A percentile compares a stretch with the other conserved stretches of the same genome.
Evolutionary conservation across 1,140 invertebrate genomes (phyloP).

Genomic region (Drosophila mauritiana): DNA sequence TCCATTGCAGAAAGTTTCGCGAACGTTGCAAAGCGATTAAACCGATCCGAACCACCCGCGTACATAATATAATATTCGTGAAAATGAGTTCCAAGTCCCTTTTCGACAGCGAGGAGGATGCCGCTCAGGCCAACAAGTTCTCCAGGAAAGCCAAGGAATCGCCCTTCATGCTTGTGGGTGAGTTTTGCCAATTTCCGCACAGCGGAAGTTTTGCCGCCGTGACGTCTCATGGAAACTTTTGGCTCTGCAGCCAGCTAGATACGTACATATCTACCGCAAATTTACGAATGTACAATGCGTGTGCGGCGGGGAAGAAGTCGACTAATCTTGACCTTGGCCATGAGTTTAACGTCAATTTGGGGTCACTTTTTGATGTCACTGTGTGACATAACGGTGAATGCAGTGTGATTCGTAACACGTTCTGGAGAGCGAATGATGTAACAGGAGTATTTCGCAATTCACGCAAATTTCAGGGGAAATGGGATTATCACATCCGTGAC

Average conservation of each 20-base stretch:
- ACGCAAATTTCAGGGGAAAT: conserved; percentile 2
- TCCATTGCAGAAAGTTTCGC: conserved; percentile 21
- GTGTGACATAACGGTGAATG: conserved; percentile 53
- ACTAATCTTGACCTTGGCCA: conserved; percentile 53
- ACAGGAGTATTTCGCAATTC: conserved; percentile 8
- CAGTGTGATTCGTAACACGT: conserved; percentile 5
- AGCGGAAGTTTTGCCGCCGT: conserved; percentile 17
- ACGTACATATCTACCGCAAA: background rate
- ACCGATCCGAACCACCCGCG: conserved; percentile 18
- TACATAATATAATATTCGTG: conserved; percentile 14
- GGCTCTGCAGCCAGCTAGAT: conserved; percentile 4
- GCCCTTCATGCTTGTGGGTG: conserved; percentile 89
- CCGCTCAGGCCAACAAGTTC: conserved; percentile 86
- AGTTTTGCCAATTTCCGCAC: conserved; percentile 39
- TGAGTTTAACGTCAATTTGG: conserved; percentile 19
- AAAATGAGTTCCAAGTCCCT: conserved; percentile 78
- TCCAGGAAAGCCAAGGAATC: conserved; percentile 88
- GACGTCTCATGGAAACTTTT: conserved; percentile 58
- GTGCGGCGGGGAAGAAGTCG: conserved; percentile 22
- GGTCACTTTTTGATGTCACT: background rate
- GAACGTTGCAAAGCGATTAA: conserved; percentile 12
- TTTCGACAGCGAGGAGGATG: conserved; percentile 69
- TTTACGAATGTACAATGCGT: background rate
- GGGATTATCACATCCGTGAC: conserved; percentile 57
- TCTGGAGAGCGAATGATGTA: conserved; percentile 59